Evolutionary conservation across 2,888 invertebrate species (phyloP).

Genomic region (Drosophila stalkeri): DNA sequence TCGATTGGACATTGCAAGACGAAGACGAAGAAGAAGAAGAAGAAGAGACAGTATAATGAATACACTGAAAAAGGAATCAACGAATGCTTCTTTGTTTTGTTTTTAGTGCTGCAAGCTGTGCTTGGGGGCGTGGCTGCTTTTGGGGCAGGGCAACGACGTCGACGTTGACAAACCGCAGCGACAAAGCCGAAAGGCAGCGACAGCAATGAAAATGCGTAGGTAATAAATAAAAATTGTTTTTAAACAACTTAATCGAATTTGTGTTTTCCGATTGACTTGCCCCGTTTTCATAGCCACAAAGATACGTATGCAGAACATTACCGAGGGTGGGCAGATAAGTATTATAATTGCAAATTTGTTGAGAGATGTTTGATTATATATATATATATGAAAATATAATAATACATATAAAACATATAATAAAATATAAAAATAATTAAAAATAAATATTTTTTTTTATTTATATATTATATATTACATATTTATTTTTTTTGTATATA

Average conservation of each 20-base stretch:
- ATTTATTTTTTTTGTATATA: too few relatives aligned
- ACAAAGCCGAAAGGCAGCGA: slow-evolving; percentile 46
- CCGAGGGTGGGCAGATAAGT: slow-evolving; percentile 21
- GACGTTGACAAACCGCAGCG: slow-evolving; percentile 51
- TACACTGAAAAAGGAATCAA: slow-evolving; percentile 22
- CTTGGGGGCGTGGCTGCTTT: slow-evolving; percentile 36
- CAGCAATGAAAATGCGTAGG: slow-evolving; percentile 62
- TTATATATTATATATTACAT: too few relatives aligned
- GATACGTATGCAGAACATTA: slow-evolving; percentile 9
- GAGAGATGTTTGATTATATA: too few relatives aligned
- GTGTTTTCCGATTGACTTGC: slow-evolving; percentile 74
- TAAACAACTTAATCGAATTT: slow-evolving; percentile 80
- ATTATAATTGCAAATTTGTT: too few relatives aligned
- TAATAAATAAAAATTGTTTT: slow-evolving; percentile 78
- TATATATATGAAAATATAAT: too few relatives aligned
- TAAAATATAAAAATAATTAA: too few relatives aligned
- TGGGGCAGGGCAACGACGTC: neutral
- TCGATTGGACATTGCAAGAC: slow-evolving; percentile 37
- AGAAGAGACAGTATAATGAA: neutral
- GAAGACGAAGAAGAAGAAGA: neutral
- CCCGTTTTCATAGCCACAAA: slow-evolving; percentile 14
- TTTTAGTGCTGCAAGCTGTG: neutral
- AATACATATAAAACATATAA: too few relatives aligned
- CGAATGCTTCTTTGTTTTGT: neutral
- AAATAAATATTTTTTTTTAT: too few relatives aligned